Evolutionary conservation across 2,797 vertebrate genomes (phyloP).

Genomic region (Syngnathus acus): DNA sequence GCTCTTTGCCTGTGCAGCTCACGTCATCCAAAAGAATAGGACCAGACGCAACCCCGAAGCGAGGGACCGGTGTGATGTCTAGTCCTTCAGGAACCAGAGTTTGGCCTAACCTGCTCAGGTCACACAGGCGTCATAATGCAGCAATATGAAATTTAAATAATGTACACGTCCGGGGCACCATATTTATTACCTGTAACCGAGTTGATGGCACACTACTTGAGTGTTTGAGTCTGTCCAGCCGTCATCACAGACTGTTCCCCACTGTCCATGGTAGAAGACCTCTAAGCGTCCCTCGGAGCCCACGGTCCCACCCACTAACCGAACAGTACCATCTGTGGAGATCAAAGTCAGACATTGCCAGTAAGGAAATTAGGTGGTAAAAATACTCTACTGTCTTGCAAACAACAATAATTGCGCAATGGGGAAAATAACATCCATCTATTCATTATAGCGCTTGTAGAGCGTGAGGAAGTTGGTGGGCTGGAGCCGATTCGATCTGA

Average conservation of each 20-base stretch:
- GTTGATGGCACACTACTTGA: conserved; percentile 82
- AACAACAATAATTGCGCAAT: background rate
- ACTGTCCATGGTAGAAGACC: conserved; percentile 79
- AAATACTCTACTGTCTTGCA: background rate
- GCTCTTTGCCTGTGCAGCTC: conserved; percentile 85
- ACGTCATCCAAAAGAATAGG: conserved; percentile 88
- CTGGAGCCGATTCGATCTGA: background rate
- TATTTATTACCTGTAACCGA: conserved; percentile 88
- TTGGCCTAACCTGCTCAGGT: conserved; percentile 70
- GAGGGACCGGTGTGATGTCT: conserved; percentile 36
- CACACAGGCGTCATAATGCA: background rate
- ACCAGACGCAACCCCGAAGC: conserved; percentile 64
- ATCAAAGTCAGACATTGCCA: background rate
- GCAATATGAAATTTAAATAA: conserved; percentile 6
- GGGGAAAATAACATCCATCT: background rate
- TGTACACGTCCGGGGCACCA: background rate
- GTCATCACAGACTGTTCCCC: conserved; percentile 90
- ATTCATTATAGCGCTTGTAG: background rate
- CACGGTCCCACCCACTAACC: conserved; percentile 74
- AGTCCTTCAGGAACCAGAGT: conserved; percentile 49
- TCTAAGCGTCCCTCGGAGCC: conserved; percentile 83
- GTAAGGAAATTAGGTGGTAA: background rate
- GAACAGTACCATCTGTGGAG: conserved; percentile 77
- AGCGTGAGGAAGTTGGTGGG: background rate
- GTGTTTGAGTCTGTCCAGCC: conserved; percentile 88